phyloP scores from a whole-genome alignment of 1,140 invertebrate genomes.

The Lepidurus packardi region DNA sequence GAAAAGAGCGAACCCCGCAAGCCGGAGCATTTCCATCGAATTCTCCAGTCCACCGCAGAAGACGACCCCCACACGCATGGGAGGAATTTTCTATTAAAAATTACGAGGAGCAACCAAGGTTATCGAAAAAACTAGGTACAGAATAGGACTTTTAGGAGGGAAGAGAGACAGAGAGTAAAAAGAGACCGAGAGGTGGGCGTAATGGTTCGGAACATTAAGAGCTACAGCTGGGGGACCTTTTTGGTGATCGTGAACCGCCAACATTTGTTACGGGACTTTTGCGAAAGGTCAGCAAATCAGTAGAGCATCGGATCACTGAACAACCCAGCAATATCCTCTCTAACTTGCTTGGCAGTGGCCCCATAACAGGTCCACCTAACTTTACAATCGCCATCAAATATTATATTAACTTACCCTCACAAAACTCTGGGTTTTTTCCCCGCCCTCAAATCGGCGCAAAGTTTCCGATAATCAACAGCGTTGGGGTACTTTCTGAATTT shows the following conservation, averaged over 20 bases:
- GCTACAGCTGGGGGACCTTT: slow-evolving; percentile 14
- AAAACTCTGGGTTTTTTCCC: no score
- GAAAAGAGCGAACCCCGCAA: not conserved
- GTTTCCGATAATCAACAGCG: no score
- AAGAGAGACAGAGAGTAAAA: not conserved
- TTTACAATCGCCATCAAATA: not conserved
- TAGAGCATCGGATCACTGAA: slow-evolving; percentile 18
- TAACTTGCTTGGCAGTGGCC: slow-evolving; percentile 11
- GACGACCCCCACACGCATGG: not conserved
- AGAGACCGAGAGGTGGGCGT: slow-evolving; percentile 8
- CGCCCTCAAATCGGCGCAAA: no score
- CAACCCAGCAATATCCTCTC: slow-evolving; percentile 4
- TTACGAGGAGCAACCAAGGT: not conserved
- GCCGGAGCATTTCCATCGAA: not conserved
- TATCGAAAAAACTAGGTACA: not conserved
- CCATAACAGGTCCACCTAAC: not conserved
- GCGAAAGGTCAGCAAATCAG: slow-evolving; percentile 17
- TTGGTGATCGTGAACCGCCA: not conserved
- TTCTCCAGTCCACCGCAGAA: not conserved
- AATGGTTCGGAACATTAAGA: slow-evolving; percentile 15
- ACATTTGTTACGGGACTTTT: slow-evolving; percentile 5
- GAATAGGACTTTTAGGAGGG: not conserved
- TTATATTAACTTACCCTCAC: not conserved
- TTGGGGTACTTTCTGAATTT: no score
- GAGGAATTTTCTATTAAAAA: slow-evolving; percentile 3